Evolutionary conservation across 2,113 vertebrate species (phyloP).

Genomic region (Leptosomus discolor): DNA sequence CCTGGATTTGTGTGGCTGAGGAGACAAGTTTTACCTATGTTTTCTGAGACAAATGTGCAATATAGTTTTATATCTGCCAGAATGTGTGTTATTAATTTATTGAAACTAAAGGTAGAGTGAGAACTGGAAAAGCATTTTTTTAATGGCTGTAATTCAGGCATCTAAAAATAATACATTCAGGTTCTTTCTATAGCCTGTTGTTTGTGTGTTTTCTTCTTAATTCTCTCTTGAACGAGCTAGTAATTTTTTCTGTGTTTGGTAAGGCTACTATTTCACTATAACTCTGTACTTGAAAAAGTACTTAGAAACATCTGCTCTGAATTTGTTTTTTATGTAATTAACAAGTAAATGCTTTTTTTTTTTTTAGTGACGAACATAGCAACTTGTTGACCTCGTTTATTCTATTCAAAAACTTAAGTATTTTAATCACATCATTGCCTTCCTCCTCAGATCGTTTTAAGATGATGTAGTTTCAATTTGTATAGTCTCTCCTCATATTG

Average conservation of each 20-base stretch:
- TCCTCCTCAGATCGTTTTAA: neutral
- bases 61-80: neutral
- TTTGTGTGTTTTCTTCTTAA: neutral
- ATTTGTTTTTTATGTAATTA: neutral
- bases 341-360: neutral
- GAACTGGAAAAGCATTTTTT: neutral
- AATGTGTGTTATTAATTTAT: neutral
- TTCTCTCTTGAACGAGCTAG: neutral
- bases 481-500: neutral
- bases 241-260: neutral
- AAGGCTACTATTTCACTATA: neutral
- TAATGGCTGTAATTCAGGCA: neutral
- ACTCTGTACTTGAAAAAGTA: neutral
- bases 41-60: neutral
- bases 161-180: neutral
- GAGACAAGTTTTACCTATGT: neutral
- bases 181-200: neutral
- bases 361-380: neutral
- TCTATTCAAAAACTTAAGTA: neutral
- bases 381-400: neutral
- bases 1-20: neutral
- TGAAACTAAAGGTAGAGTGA: neutral
- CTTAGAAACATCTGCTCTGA: neutral
- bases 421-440: neutral
- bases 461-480: neutral